Conservation (phyloP, 37 sponge, comb jelly and placozoan genomes). For the Spongia lamella region DNA sequence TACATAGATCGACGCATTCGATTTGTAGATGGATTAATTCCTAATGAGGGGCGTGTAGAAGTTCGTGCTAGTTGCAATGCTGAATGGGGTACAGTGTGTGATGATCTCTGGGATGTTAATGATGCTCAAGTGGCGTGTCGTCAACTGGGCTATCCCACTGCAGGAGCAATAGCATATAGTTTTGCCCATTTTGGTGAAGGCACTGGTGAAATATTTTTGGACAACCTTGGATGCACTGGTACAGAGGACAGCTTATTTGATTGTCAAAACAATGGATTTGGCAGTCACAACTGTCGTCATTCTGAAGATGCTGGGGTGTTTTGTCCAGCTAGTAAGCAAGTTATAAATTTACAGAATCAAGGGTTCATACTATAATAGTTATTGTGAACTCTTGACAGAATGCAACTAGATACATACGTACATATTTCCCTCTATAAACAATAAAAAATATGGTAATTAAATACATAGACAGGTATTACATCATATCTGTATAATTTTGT, state of each 20-base stretch:
- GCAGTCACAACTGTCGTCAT: not conserved
- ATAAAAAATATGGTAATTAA: not conserved
- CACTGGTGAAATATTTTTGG: conserved; percentile 31
- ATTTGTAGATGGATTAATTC: not conserved
- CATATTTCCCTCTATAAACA: no score
- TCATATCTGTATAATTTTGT: no score
- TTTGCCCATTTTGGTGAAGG: conserved; percentile 15
- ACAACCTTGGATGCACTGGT: conserved; percentile 26
- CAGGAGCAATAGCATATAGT: conserved; percentile 7
- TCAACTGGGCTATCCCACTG: conserved; percentile 28
- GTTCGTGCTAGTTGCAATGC: conserved; percentile 4
- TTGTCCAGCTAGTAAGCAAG: not conserved
- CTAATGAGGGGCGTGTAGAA: conserved; percentile 2
- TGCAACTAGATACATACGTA: no score
- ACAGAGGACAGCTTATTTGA: conserved; percentile 11
- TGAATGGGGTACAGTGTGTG: conserved; percentile 25
- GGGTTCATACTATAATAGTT: no score
- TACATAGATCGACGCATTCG: not conserved
- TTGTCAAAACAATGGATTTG: conserved; percentile 5
- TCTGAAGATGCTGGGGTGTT: not conserved
- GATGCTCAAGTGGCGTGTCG: conserved; percentile 14
- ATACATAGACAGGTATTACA: no score
- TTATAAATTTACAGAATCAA: no score
- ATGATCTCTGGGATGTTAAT: not conserved
- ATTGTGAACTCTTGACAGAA: no score